These are phyloP conservation scores for Sarcophaga caerulescens DNA, from an alignment of 2,888 invertebrate species.

Conservation along the genomic window DNA sequence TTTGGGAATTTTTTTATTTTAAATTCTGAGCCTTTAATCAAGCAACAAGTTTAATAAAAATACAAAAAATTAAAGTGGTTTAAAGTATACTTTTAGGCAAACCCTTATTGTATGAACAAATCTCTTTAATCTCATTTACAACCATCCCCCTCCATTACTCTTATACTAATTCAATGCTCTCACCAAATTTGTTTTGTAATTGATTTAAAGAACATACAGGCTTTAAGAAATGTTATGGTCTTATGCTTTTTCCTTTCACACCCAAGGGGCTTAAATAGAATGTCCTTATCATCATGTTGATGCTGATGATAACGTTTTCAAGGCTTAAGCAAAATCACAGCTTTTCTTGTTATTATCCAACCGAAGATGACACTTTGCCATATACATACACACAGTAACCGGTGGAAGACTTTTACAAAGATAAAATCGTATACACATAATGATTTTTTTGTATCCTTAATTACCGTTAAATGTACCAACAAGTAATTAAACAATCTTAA, in stretches of 20 bases:
- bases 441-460: constrained; percentile 2
- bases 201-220: background rate
- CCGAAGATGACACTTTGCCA: too few relatives aligned
- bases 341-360: background rate
- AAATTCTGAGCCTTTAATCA: background rate
- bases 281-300: constrained; percentile 4
- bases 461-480: background rate
- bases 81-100: too few relatives aligned
- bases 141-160: background rate
- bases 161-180: background rate
- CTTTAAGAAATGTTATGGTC: background rate
- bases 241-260: background rate
- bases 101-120: too few relatives aligned
- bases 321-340: background rate
- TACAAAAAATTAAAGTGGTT: too few relatives aligned
- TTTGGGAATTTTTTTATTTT: background rate
- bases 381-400: background rate
- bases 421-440: background rate
- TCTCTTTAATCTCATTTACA: background rate
- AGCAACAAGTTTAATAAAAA: too few relatives aligned
- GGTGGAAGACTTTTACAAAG: background rate
- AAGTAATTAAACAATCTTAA: constrained; percentile 1
- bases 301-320: background rate
- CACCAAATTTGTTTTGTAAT: background rate
- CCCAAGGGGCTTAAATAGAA: background rate